phyloP scores from a whole-genome alignment of 2,888 invertebrate genomes.

The Glaucopsyche alexis region DNA sequence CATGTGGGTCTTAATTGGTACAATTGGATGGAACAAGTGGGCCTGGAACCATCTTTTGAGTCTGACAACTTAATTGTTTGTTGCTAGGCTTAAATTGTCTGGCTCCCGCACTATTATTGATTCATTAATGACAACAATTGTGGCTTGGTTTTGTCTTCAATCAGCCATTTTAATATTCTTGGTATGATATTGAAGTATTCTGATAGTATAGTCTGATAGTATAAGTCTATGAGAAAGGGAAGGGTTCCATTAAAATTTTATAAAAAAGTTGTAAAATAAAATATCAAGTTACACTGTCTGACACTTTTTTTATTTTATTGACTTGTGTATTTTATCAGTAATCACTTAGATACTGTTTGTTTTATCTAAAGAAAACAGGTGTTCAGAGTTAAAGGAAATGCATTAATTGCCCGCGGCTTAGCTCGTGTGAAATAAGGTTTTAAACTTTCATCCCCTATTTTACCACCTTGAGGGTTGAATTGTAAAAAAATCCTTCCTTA shows the following conservation, averaged over 20 bases:
- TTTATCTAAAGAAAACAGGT: neutral
- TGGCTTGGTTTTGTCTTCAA: neutral
- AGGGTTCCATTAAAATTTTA: too few species aligned
- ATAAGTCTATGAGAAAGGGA: too few species aligned
- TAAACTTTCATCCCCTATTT: too few species aligned
- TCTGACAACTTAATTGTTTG: neutral
- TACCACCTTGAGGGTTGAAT: too few species aligned
- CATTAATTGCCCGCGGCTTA: too few species aligned
- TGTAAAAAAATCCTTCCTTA: too few species aligned
- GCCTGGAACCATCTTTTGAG: neutral
- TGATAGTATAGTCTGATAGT: too few species aligned
- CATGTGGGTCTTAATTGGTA: slow-evolving; percentile 40
- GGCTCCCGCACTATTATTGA: slow-evolving; percentile 1
- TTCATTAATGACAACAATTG: slow-evolving; percentile 11
- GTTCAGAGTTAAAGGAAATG: slow-evolving; percentile 12
- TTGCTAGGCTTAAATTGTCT: slow-evolving; percentile 20
- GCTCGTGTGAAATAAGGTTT: too few species aligned
- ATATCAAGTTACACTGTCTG: too few species aligned
- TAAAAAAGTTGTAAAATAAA: too few species aligned
- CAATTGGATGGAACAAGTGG: slow-evolving; percentile 35
- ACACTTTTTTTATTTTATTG: neutral
- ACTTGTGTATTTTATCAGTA: neutral
- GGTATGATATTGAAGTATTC: neutral
- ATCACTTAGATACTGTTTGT: neutral
- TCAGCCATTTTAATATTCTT: neutral